Conservation (phyloP, 1,140 invertebrate genomes). For the Drosophila santomea region DNA sequence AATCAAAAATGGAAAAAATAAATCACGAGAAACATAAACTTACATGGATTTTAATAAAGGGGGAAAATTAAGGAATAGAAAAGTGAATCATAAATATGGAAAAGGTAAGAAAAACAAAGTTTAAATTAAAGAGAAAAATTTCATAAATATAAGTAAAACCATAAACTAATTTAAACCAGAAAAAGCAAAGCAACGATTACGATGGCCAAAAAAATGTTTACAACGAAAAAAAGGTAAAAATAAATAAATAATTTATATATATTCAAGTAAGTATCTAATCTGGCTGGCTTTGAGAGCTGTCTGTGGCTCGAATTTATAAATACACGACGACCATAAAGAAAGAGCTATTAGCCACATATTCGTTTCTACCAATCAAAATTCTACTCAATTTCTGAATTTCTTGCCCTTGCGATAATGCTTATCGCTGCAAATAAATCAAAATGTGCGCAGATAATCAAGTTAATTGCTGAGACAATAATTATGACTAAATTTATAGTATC, state of each 20-base stretch:
- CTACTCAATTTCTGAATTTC: slow-evolving; percentile 23
- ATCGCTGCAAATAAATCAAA: slow-evolving; percentile 75
- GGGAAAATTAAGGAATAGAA: neutral
- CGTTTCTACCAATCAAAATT: slow-evolving; percentile 27
- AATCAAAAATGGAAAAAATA: slow-evolving; percentile 46
- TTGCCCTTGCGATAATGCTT: slow-evolving; percentile 36
- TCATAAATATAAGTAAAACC: neutral
- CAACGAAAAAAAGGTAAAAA: neutral
- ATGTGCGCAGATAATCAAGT: slow-evolving; percentile 71
- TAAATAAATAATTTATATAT: slow-evolving; percentile 22
- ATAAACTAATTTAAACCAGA: neutral
- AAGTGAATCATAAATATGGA: neutral
- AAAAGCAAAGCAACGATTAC: neutral
- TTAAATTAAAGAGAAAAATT: neutral
- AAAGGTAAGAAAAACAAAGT: neutral
- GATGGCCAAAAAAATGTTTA: neutral
- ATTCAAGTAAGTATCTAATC: slow-evolving; percentile 57
- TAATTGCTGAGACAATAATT: slow-evolving; percentile 81
- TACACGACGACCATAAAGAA: slow-evolving; percentile 13
- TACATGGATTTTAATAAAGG: too few species aligned
- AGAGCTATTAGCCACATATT: slow-evolving; percentile 6
- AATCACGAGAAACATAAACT: slow-evolving; percentile 26
- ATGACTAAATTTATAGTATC: slow-evolving; percentile 81
- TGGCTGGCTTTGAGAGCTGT: slow-evolving; percentile 49
- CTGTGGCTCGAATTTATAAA: slow-evolving; percentile 46